Percentiles rank a stretch among this genome's conserved stretches.
Conservation (phyloP, 2,888 invertebrate species). For the Anthophora plumipes region DNA sequence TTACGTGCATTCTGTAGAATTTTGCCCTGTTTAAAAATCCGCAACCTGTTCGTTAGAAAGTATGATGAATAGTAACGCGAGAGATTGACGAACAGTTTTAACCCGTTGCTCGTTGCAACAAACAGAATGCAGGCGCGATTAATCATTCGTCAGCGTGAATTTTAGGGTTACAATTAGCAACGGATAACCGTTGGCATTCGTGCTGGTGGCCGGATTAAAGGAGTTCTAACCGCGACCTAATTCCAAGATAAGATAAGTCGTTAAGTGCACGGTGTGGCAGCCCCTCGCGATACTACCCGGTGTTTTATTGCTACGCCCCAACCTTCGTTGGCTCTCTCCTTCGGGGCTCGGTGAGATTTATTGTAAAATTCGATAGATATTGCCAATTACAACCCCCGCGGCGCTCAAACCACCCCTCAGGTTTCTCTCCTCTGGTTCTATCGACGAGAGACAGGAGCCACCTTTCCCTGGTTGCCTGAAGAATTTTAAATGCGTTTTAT, state of each 20-base stretch:
- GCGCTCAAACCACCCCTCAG: conserved; percentile 55
- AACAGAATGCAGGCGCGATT: neutral
- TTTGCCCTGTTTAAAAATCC: no score
- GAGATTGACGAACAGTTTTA: no score
- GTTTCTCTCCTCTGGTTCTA: conserved; percentile 30
- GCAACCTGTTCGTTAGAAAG: no score
- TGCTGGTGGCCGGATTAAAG: conserved; percentile 58
- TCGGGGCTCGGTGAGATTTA: conserved; percentile 78
- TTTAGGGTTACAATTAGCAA: conserved; percentile 38
- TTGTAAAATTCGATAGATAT: conserved; percentile 83
- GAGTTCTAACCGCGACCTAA: conserved; percentile 77
- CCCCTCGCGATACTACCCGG: conserved; percentile 77
- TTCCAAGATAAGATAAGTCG: conserved; percentile 83
- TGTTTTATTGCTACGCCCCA: conserved; percentile 79
- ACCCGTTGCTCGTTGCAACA: neutral
- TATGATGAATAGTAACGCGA: no score
- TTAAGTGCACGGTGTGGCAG: conserved; percentile 79
- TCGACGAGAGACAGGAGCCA: conserved; percentile 61
- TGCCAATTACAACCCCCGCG: conserved; percentile 81
- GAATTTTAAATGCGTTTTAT: conserved; percentile 77
- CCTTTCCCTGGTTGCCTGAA: conserved; percentile 64
- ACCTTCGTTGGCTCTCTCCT: conserved; percentile 64
- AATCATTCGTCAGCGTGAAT: conserved; percentile 4
- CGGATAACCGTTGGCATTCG: conserved; percentile 43
- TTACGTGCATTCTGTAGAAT: no score